A percentile compares a stretch with the other conserved stretches of the same genome.
Evolutionary conservation across 2,113 vertebrate species (phyloP).

Genomic region (Phaethornis superciliosus): DNA sequence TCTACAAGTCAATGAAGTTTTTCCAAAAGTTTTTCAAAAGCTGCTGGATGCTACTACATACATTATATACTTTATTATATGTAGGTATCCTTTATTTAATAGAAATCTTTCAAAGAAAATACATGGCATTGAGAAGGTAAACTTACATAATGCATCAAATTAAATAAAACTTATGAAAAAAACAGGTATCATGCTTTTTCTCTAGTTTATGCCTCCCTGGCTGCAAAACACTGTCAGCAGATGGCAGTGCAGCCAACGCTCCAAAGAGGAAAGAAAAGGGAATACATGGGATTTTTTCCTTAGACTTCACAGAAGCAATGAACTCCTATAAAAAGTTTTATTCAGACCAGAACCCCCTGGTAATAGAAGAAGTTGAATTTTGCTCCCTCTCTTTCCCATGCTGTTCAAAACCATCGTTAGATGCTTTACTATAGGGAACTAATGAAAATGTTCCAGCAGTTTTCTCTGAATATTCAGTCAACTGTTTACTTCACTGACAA

Average conservation of each 20-base stretch:
- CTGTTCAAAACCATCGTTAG: background rate
- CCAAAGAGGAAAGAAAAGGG: background rate
- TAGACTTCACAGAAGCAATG: background rate
- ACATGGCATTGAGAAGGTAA: background rate
- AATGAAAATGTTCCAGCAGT: background rate
- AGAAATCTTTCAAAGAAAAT: background rate
- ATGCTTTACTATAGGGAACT: background rate
- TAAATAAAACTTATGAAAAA: background rate
- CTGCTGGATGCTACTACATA: background rate
- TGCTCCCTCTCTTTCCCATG: background rate
- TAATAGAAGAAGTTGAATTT: background rate
- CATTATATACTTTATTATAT: background rate
- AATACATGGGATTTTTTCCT: background rate
- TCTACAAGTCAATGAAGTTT: background rate
- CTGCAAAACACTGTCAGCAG: conserved; percentile 1
- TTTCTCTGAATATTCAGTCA: background rate
- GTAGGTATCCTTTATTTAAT: background rate
- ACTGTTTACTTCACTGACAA: background rate
- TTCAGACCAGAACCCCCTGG: background rate
- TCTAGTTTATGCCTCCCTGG: background rate
- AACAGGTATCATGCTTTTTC: background rate
- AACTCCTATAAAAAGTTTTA: background rate
- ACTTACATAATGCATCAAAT: background rate
- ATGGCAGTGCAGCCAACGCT: conserved; percentile 44
- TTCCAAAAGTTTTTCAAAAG: background rate